Evolutionary conservation across 2,797 vertebrate species (phyloP).

Genomic region (Eupleurogrammus muticus): DNA sequence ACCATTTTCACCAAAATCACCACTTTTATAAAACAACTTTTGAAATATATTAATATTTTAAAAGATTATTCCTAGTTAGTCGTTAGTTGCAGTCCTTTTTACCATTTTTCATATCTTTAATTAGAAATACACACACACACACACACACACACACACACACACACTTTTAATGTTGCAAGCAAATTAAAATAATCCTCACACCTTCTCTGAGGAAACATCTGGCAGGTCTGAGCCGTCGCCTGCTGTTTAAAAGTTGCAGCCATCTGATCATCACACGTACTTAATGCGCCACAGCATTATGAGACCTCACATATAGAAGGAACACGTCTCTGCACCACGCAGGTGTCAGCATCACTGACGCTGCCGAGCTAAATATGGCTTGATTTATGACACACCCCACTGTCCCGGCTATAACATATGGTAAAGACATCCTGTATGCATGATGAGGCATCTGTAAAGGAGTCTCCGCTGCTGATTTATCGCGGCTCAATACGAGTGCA

Average conservation of each 20-base stretch:
- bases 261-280: conserved; percentile 35
- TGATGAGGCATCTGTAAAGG: conserved; percentile 48
- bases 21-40: too few species aligned
- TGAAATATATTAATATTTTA: too few species aligned
- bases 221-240: not conserved
- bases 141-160: not conserved
- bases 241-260: conserved; percentile 9
- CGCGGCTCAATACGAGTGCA: conserved; percentile 9
- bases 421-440: conserved; percentile 49
- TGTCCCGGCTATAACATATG: conserved; percentile 48
- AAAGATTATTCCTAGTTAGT: too few species aligned
- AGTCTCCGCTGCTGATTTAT: conserved; percentile 45
- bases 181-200: not conserved
- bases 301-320: conserved; percentile 22
- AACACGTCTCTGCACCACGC: conserved; percentile 14
- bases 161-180: not conserved
- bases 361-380: conserved; percentile 14
- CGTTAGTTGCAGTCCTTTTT: too few species aligned
- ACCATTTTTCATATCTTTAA: too few species aligned
- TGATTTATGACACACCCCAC: conserved; percentile 41
- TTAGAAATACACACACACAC: not conserved
- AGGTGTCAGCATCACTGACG: conserved; percentile 20
- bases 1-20: too few species aligned
- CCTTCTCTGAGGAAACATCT: conserved; percentile 8
- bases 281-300: conserved; percentile 25